Evolutionary conservation across 2,797 vertebrate genomes (phyloP).

Genomic region (Girardinus metallicus): DNA sequence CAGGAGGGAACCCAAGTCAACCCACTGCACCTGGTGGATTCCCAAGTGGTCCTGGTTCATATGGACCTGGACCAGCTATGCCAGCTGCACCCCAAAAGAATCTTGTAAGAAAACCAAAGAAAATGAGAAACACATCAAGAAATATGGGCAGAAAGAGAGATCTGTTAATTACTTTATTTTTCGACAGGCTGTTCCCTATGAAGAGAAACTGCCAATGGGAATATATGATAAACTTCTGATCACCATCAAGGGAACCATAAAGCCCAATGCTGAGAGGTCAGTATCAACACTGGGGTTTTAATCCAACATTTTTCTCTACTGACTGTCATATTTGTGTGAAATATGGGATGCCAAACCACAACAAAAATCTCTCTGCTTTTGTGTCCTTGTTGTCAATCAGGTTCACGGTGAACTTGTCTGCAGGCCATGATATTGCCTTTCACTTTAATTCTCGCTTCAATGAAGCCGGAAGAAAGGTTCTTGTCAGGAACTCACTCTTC

Average conservation of each 20-base stretch:
- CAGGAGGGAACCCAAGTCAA: conserved; percentile 15
- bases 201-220: neutral
- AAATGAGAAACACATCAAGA: neutral
- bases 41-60: neutral
- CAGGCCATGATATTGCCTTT: conserved; percentile 29
- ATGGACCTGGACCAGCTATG: conserved; percentile 3
- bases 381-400: conserved; percentile 33
- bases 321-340: neutral
- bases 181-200: conserved; percentile 41
- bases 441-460: conserved; percentile 74
- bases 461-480: conserved; percentile 14
- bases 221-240: conserved; percentile 53
- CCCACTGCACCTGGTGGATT: conserved; percentile 35
- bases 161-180: neutral
- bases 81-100: conserved; percentile 4
- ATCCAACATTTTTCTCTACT: neutral
- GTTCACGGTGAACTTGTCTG: conserved; percentile 39
- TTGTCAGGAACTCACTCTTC: conserved; percentile 58
- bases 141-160: neutral
- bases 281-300: conserved; percentile 1
- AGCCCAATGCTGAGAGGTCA: conserved; percentile 51
- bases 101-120: conserved; percentile 36
- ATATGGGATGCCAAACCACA: too few species aligned
- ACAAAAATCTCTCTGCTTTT: neutral
- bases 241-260: conserved; percentile 55